A percentile compares a stretch with the other conserved stretches of the same genome.
phyloP scores from a whole-genome alignment of 2,797 vertebrate genomes.

The Myripristis murdjan region DNA sequence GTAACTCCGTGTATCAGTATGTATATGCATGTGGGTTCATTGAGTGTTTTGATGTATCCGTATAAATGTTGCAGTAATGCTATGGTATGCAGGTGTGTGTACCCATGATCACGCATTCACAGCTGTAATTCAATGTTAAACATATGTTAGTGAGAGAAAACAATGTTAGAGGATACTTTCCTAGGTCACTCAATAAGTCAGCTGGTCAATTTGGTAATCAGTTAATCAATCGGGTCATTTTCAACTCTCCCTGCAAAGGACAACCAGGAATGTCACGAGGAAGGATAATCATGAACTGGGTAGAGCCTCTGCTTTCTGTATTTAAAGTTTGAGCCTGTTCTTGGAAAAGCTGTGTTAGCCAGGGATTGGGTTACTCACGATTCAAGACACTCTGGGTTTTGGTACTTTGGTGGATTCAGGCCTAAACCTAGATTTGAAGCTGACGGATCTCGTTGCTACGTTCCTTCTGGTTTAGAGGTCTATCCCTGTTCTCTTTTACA shows the following conservation, averaged over 20 bases:
- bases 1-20: constrained; percentile 41
- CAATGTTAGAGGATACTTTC: constrained; percentile 24
- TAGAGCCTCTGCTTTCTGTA: constrained; percentile 55
- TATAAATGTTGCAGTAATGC: constrained; percentile 26
- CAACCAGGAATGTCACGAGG: constrained; percentile 31
- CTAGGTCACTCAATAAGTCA: constrained; percentile 55
- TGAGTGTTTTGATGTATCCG: constrained; percentile 27
- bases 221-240: constrained; percentile 52
- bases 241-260: constrained; percentile 59
- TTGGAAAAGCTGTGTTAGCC: constrained; percentile 55
- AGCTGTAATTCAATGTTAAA: constrained; percentile 12
- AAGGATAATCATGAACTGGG: constrained; percentile 44
- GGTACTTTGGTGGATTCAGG: constrained; percentile 66
- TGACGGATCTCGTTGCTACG: constrained; percentile 68
- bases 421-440: constrained; percentile 72
- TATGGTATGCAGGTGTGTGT: not conserved
- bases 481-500: constrained; percentile 57
- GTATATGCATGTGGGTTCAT: constrained; percentile 21
- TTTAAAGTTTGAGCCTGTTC: constrained; percentile 57
- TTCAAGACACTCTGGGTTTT: constrained; percentile 68
- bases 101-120: not conserved
- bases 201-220: constrained; percentile 30
- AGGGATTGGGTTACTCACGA: constrained; percentile 60
- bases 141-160: constrained; percentile 6
- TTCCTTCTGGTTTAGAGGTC: constrained; percentile 60